Evolutionary conservation across 2,888 invertebrate species (phyloP).

Genomic region (Taphrorychus bicolor): DNA sequence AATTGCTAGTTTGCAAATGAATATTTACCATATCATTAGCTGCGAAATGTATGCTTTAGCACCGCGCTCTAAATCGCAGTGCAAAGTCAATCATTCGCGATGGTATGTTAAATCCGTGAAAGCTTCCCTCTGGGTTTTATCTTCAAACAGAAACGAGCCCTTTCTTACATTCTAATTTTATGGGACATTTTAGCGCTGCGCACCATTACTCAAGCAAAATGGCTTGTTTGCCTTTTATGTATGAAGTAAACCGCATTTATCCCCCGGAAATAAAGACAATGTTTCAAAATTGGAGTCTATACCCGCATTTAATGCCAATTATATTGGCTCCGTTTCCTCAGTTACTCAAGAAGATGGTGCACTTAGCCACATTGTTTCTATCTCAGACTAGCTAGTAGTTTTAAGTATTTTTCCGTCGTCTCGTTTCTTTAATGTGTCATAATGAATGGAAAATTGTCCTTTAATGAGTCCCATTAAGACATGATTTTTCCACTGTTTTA

Average conservation of each 20-base stretch:
- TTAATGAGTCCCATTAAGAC: too few relatives aligned
- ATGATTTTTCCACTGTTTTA: too few relatives aligned
- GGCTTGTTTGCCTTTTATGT: background rate
- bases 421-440: too few relatives aligned
- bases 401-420: too few relatives aligned
- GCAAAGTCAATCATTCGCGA: background rate
- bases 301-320: background rate
- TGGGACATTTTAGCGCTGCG: background rate
- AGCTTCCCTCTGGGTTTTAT: background rate
- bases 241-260: background rate
- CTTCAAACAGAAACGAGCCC: background rate
- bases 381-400: too few relatives aligned
- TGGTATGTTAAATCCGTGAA: background rate
- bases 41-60: background rate
- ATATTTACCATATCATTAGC: constrained; percentile 35
- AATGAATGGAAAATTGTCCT: too few relatives aligned
- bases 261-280: background rate
- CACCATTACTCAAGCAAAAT: background rate
- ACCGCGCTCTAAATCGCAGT: background rate
- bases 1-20: constrained; percentile 36
- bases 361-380: too few relatives aligned
- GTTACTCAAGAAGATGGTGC: too few relatives aligned
- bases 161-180: constrained; percentile 4
- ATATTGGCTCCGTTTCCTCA: too few relatives aligned
- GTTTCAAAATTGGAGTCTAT: background rate